Evolutionary conservation across 1,140 invertebrate species (phyloP).

Genomic region (Psix sp.): DNA sequence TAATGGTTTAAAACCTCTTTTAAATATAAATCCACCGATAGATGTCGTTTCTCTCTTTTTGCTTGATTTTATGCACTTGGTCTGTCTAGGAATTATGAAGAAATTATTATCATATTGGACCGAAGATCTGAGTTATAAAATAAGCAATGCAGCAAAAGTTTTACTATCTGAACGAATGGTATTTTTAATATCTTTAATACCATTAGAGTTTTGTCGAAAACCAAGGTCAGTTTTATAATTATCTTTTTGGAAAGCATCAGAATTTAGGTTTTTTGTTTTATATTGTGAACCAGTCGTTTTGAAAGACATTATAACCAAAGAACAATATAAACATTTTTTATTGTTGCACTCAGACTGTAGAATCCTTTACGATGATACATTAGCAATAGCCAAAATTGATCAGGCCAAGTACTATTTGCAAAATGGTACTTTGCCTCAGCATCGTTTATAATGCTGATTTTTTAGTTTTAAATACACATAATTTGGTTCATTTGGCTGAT

Average conservation of each 20-base stretch:
- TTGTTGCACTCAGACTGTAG: constrained; percentile 31
- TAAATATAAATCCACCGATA: constrained; percentile 29
- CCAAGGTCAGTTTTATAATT: not conserved
- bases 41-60: constrained; percentile 53
- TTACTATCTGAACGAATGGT: constrained; percentile 11
- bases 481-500: constrained; percentile 44
- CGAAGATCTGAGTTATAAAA: constrained; percentile 9
- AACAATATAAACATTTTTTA: constrained; percentile 35
- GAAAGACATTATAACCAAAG: constrained; percentile 22
- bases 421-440: constrained; percentile 16
- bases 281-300: constrained; percentile 22
- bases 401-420: constrained; percentile 38
- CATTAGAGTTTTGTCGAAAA: constrained; percentile 21
- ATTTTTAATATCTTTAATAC: constrained; percentile 6
- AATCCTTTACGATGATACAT: constrained; percentile 29
- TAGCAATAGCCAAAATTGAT: constrained; percentile 5
- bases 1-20: constrained; percentile 20
- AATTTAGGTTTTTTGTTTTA: too few relatives aligned
- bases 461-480: constrained; percentile 28
- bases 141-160: not conserved
- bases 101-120: constrained; percentile 24
- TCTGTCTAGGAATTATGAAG: constrained; percentile 24
- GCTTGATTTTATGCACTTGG: constrained; percentile 30
- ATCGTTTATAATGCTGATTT: constrained; percentile 15
- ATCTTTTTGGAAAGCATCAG: constrained; percentile 3